Percentiles rank a stretch among this genome's conserved stretches.
Conservation (phyloP, 2,888 invertebrate species). For the Bembecia ichneumoniformis region DNA sequence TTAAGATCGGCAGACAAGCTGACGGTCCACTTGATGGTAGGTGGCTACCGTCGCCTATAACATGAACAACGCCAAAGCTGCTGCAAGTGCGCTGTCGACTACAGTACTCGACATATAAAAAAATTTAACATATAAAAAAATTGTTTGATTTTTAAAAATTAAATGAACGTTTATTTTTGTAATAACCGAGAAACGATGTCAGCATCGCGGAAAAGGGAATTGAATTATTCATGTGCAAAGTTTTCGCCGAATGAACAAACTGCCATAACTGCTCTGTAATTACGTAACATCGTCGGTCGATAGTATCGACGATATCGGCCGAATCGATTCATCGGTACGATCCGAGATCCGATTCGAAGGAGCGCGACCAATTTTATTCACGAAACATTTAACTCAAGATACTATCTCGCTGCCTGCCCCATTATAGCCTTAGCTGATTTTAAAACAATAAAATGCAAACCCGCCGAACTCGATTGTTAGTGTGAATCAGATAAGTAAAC, state of each 20-base stretch:
- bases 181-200: background rate
- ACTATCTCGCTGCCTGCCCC: conserved; percentile 46
- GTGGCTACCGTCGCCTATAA: no score
- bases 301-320: conserved; percentile 37
- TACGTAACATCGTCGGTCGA: conserved; percentile 50
- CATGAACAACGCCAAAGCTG: no score
- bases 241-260: conserved; percentile 43
- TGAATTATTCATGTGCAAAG: conserved; percentile 42
- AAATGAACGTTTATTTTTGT: no score
- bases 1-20: no score
- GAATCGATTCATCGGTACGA: conserved; percentile 33
- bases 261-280: conserved; percentile 46
- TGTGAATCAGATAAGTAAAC: conserved; percentile 55
- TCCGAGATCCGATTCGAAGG: conserved; percentile 49
- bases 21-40: no score
- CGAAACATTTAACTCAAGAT: conserved; percentile 64
- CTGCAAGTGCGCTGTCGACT: no score
- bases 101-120: no score
- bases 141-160: no score
- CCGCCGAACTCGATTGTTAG: conserved; percentile 51
- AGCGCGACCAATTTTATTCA: conserved; percentile 68
- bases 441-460: conserved; percentile 45
- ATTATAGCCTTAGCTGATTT: conserved; percentile 38
- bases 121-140: no score
- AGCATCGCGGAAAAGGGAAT: conserved; percentile 10